Evolutionary conservation across 2,888 invertebrate genomes (phyloP), one percentile per base, ranked within the genome.

Genomic region (Nyleta sp.): DNA sequence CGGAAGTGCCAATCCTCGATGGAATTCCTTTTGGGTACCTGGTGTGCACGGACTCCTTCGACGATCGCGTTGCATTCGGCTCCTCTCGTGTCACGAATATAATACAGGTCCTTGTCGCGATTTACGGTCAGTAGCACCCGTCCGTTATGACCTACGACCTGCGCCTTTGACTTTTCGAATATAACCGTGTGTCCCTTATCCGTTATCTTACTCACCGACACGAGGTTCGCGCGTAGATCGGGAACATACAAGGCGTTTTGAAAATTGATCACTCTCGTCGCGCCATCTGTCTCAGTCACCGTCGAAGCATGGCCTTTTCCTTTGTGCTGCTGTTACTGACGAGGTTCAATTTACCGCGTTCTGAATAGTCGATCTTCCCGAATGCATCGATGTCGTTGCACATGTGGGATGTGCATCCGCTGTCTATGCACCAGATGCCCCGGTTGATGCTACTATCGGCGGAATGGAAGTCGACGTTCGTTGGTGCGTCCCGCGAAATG

Each of bases 361-460:
- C 55, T 4, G 18, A 4, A n/a, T 13, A 15, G 28, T 48, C 48
- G 18, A 35, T 7, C 7, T 17, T 5, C 33, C 40, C 18, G 20
- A 67, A 67, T 20, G 20, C 42, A 17, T 46, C 24, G 6, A 35
- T 11, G 38, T 78, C 28, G 2, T 60, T 65, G 22, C 81, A 81
- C 10, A 81, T n/a, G 3, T 80, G 80, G 0, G 79, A 74, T 0
- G 52, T 79, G 40, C 75, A 72, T 1, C 72, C 75, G 17, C 74
- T 79, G 35, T 75, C 74, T 7, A 79, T 10, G 28, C 62, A 53
- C 48, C 57, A 57, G 77, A 11, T 35, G 0, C 17, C 31, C 17
- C 31, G 50, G 2, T 28, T 24, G 24, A 4, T 13, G 24, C 8
- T 5, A 24, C 18, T 13, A 5, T 28, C 28, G 28, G 28, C 7